Evolutionary conservation across 2,888 invertebrate species (phyloP).

Genomic region (Tipula lateralis): DNA sequence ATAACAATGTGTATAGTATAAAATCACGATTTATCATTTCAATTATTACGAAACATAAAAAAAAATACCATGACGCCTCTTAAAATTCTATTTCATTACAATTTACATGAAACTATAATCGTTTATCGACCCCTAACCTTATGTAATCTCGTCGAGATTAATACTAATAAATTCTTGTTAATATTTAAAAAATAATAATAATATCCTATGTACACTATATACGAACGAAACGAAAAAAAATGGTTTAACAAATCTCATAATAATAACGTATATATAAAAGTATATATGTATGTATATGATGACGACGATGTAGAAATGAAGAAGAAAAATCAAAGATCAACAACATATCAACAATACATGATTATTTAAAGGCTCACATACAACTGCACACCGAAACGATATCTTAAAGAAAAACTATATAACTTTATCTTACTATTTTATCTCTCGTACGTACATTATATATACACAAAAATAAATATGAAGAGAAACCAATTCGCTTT

Average conservation of each 20-base stretch:
- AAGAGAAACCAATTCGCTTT: not conserved
- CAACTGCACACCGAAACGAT: conserved; percentile 11
- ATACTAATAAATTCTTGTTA: conserved; percentile 24
- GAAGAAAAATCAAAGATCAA: conserved; percentile 19
- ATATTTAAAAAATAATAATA: not conserved
- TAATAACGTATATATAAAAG: not conserved
- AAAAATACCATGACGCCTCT: conserved; percentile 15
- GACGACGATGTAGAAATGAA: not conserved
- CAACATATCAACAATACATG: conserved; percentile 24
- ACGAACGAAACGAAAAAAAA: conserved; percentile 6
- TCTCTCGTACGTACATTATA: not conserved
- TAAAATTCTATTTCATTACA: conserved; percentile 24
- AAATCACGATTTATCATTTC: conserved; percentile 6
- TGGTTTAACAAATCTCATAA: conserved; percentile 8
- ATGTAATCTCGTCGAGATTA: not conserved
- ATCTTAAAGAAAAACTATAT: conserved; percentile 7
- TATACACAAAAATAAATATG: not conserved
- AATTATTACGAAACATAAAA: not conserved
- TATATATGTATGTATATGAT: not conserved
- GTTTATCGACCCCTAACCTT: conserved; percentile 19
- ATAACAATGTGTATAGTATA: not conserved
- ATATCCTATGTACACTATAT: not conserved
- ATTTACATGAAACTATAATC: conserved; percentile 8
- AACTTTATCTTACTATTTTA: not conserved
- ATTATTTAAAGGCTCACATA: conserved; percentile 24